phyloP scores from a whole-genome alignment of 2,888 invertebrate species.

The Axea sp. region DNA sequence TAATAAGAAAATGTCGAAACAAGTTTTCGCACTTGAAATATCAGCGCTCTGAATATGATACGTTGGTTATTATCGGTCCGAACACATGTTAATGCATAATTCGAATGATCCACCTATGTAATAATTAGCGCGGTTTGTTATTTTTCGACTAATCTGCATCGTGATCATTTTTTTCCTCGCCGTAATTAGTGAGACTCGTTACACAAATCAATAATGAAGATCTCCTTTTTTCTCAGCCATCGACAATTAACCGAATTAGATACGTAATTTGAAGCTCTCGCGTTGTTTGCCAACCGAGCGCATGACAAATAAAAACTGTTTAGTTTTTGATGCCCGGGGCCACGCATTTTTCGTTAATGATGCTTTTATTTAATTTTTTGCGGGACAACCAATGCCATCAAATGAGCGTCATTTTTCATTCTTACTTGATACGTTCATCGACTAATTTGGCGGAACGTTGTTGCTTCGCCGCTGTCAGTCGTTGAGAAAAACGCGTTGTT shows the following conservation, averaged over 20 bases:
- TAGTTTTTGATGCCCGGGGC: conserved; percentile 10
- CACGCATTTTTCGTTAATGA: conserved; percentile 46
- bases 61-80: conserved; percentile 43
- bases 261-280: conserved; percentile 25
- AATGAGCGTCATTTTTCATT: conserved; percentile 54
- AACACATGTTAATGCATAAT: conserved; percentile 39
- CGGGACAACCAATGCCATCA: conserved; percentile 34
- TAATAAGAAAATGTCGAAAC: conserved; percentile 62
- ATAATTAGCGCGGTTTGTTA: conserved; percentile 52
- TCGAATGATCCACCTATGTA: conserved; percentile 19
- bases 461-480: conserved; percentile 13
- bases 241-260: conserved; percentile 22
- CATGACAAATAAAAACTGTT: conserved; percentile 30
- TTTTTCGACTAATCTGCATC: conserved; percentile 25
- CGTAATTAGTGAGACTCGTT: conserved; percentile 37
- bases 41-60: conserved; percentile 42
- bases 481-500: not conserved
- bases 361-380: conserved; percentile 54
- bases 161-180: conserved; percentile 33
- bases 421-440: conserved; percentile 53
- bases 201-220: conserved; percentile 50
- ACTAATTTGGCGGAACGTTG: conserved; percentile 46
- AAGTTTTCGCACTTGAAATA: conserved; percentile 57
- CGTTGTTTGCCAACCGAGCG: conserved; percentile 35
- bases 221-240: conserved; percentile 23